Evolutionary conservation across 2,797 vertebrate genomes (phyloP).

Genomic region (Loriculus beryllinus): DNA sequence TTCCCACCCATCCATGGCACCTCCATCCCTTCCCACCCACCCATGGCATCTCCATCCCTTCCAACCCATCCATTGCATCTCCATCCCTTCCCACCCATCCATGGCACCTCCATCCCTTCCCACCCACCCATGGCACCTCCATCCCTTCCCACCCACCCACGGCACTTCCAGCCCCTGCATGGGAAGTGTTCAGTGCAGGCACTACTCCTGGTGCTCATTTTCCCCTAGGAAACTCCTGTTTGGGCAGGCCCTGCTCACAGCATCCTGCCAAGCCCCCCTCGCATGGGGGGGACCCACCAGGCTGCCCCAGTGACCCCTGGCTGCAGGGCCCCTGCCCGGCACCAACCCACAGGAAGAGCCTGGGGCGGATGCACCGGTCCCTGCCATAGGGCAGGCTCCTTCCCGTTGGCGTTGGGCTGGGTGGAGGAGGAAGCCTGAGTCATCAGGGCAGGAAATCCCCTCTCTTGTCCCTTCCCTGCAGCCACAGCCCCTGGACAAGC

Average conservation of each 20-base stretch:
- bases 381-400: not conserved
- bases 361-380: not conserved
- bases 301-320: not conserved
- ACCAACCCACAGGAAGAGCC: not conserved
- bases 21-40: no score
- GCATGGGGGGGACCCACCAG: fast-evolving
- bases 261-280: not conserved
- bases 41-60: no score
- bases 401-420: not conserved
- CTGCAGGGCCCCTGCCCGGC: not conserved
- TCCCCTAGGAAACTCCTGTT: not conserved
- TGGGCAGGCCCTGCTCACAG: not conserved
- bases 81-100: no score
- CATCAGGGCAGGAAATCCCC: not conserved
- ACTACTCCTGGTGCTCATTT: not conserved
- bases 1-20: no score
- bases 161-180: not conserved
- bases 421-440: not conserved
- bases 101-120: no score
- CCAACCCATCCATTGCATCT: no score
- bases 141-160: no score
- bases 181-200: not conserved
- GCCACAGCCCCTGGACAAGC: not conserved
- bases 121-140: not conserved
- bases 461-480: not conserved